These are phyloP conservation scores for Leptopilina myrica DNA, from an alignment of 2,888 invertebrate genomes.

Conservation along the genomic window DNA sequence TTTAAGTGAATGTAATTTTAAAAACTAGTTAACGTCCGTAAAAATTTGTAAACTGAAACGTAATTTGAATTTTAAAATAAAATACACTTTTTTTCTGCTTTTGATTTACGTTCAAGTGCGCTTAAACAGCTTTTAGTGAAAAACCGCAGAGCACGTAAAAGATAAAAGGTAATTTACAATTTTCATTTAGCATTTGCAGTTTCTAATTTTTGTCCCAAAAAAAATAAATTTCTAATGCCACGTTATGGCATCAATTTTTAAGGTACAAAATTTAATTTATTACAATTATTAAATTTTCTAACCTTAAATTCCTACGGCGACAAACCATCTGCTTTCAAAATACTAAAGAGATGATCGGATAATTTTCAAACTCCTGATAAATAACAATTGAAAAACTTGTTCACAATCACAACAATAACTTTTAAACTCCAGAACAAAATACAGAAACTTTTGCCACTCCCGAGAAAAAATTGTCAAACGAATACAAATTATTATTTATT, in stretches of 20 bases:
- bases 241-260: neutral
- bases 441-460: no score
- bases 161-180: neutral
- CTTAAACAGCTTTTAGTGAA: constrained; percentile 20
- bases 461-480: no score
- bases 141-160: constrained; percentile 12
- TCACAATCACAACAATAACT: no score
- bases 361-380: no score
- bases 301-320: no score
- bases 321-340: no score
- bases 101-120: constrained; percentile 10
- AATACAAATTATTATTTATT: no score
- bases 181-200: neutral
- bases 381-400: no score
- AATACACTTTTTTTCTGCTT: neutral
- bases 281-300: no score
- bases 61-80: constrained; percentile 5
- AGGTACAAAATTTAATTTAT: no score
- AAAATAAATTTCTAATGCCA: neutral
- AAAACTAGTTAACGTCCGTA: neutral
- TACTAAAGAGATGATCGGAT: no score
- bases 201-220: neutral
- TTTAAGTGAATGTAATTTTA: neutral
- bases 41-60: constrained; percentile 6
- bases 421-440: no score